These are phyloP conservation scores for Acinonyx jubatus DNA, from an alignment of 2,113 vertebrate species.

Conservation along the genomic window DNA sequence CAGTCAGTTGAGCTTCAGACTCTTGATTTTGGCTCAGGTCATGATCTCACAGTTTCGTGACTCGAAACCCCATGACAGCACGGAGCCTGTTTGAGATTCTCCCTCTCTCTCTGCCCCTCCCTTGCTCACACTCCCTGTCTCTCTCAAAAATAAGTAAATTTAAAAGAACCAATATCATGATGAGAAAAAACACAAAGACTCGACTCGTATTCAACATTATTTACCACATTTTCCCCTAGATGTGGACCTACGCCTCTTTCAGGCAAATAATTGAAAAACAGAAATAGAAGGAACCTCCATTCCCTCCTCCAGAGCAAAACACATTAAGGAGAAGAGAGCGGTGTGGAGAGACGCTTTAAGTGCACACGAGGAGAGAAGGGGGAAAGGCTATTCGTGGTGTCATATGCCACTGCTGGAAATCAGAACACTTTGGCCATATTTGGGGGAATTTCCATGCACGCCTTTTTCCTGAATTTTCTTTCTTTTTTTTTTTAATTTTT, in stretches of 20 bases:
- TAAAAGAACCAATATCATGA: background rate
- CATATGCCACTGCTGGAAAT: background rate
- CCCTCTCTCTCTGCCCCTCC: no score
- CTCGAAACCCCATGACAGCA: no score
- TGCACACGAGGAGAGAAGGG: background rate
- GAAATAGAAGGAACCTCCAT: background rate
- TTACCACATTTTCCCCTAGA: background rate
- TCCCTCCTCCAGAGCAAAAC: background rate
- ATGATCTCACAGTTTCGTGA: no score
- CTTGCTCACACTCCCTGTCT: no score
- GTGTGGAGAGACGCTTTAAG: background rate
- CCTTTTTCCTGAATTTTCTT: background rate
- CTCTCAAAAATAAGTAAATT: no score
- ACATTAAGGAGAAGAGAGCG: background rate
- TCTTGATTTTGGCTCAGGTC: no score
- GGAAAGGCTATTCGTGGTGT: background rate
- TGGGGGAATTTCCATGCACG: background rate
- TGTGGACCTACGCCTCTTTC: background rate
- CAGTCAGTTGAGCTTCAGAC: no score
- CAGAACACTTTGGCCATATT: background rate
- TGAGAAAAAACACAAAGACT: background rate
- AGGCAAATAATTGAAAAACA: background rate
- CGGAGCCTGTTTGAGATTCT: no score
- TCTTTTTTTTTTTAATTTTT: no score
- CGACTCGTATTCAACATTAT: background rate